Evolutionary conservation across 2,113 vertebrate genomes (phyloP).

Genomic region (Ardeotis arabs): DNA sequence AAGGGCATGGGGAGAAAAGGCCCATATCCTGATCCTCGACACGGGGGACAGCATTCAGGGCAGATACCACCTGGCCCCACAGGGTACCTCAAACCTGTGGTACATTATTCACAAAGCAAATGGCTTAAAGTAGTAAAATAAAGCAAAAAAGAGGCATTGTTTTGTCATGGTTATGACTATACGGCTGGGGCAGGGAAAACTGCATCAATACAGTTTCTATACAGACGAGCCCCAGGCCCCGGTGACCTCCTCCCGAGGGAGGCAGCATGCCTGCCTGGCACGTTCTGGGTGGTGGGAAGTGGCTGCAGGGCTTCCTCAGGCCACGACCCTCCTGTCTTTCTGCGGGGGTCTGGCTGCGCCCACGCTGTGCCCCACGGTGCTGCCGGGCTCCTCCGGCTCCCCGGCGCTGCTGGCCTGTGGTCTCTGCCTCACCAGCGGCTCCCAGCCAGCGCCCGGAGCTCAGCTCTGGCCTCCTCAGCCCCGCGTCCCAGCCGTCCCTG

Average conservation of each 20-base stretch:
- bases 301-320: neutral
- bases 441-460: neutral
- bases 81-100: neutral
- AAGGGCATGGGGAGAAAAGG: neutral
- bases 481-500: neutral
- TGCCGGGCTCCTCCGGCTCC: neutral
- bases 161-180: neutral
- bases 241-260: neutral
- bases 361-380: neutral
- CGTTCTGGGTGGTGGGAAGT: neutral
- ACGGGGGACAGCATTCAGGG: neutral
- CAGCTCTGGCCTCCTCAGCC: neutral
- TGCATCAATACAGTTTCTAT: neutral
- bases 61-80: neutral
- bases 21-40: neutral
- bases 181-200: neutral
- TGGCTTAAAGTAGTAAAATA: neutral
- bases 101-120: neutral
- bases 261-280: neutral
- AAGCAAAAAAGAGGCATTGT: neutral
- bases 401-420: neutral
- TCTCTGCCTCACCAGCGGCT: neutral
- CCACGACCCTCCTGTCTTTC: accelerated
- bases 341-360: neutral
- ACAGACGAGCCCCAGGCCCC: neutral